A percentile compares a stretch with the other conserved stretches of the same genome.
These are phyloP conservation scores for Hydroisotoma schaefferi DNA, from an alignment of 2,888 invertebrate species.

Conservation along the genomic window DNA sequence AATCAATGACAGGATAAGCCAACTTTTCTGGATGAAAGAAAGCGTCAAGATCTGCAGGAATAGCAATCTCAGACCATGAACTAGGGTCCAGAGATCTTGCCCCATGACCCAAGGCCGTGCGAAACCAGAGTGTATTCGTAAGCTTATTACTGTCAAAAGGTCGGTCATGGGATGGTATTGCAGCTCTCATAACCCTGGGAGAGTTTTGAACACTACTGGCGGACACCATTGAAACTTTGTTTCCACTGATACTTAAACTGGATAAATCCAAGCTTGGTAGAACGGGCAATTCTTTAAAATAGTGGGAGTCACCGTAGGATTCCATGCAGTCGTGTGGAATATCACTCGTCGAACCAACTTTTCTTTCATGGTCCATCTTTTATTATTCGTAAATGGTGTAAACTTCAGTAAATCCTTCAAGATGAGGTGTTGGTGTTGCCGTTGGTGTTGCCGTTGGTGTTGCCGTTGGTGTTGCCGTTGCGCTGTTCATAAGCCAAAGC, in stretches of 20 bases:
- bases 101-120: neutral
- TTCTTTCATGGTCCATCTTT: too few relatives aligned
- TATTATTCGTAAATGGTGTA: too few relatives aligned
- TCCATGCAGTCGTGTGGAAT: too few relatives aligned
- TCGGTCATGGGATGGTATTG: neutral
- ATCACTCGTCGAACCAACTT: too few relatives aligned
- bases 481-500: too few relatives aligned
- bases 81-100: conserved; percentile 9
- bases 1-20: conserved; percentile 12
- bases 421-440: too few relatives aligned
- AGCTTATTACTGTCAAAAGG: conserved; percentile 7
- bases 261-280: neutral
- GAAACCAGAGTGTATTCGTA: too few relatives aligned
- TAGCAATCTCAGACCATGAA: conserved; percentile 9
- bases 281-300: neutral
- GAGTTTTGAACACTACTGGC: conserved; percentile 13
- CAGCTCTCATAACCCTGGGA: conserved; percentile 13
- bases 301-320: too few relatives aligned
- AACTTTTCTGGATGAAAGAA: conserved; percentile 12
- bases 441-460: too few relatives aligned
- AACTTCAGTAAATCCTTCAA: too few relatives aligned
- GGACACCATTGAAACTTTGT: neutral
- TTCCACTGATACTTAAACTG: neutral
- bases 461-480: too few relatives aligned
- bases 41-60: conserved; percentile 9